Conservation (phyloP, 2,113 vertebrate genomes). For the Gadus macrocephalus region DNA sequence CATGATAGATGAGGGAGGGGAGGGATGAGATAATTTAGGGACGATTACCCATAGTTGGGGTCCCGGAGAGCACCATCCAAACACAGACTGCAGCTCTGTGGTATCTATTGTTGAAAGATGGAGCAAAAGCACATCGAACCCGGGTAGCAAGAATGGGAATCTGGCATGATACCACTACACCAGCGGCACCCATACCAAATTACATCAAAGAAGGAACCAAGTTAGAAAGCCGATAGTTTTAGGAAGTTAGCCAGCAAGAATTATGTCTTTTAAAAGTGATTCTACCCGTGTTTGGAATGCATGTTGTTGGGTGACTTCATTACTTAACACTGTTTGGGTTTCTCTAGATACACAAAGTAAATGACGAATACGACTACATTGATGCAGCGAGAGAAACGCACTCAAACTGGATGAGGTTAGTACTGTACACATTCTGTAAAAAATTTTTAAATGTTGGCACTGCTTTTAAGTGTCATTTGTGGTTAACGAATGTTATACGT, state of each 20-base stretch:
- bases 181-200: slow-evolving; percentile 80
- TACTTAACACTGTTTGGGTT: not conserved
- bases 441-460: too few relatives aligned
- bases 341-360: slow-evolving; percentile 72
- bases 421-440: not conserved
- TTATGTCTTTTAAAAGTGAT: not conserved
- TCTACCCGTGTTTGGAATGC: not conserved
- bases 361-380: slow-evolving; percentile 72
- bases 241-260: too few relatives aligned
- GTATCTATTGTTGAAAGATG: too few relatives aligned
- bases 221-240: too few relatives aligned
- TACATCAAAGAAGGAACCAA: too few relatives aligned
- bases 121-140: slow-evolving; percentile 72
- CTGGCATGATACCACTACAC: slow-evolving; percentile 99
- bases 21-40: not conserved
- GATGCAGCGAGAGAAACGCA: slow-evolving; percentile 69
- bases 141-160: slow-evolving; percentile 99
- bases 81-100: too few relatives aligned
- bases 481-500: too few relatives aligned
- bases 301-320: not conserved
- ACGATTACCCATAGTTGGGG: too few relatives aligned
- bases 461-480: too few relatives aligned
- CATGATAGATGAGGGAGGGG: too few relatives aligned
- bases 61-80: not conserved
- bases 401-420: slow-evolving; percentile 85